Base-by-base conservation (phyloP, 2,797 vertebrate genomes). In the Rhinella marina region DNA sequence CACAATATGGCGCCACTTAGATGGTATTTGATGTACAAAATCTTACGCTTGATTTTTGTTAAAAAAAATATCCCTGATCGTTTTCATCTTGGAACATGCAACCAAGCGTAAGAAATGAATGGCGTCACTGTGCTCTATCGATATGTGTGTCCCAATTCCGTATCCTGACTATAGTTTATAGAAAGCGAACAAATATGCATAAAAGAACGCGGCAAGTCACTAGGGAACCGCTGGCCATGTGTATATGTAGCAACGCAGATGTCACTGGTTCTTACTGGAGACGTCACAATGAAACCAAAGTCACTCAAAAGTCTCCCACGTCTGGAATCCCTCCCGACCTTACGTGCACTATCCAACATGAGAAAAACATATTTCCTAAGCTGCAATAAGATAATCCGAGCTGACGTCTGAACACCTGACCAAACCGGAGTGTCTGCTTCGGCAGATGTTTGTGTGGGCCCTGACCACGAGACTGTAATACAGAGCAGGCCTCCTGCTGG, bases 361-460 rank as follows among this genome's bases (percentile, higher is more conserved):
- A 23, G 56, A 5, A 68, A 78, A 85, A 64, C 59, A 50, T 1
- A 73, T 72, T 72, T 25, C 70, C 29, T 32, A 27, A 77, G 56
- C 84, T 77, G 50, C 54, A 41, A 61, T 41, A 41, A 7, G n/a
- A 56, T 21, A 9, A 54, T 21, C 66, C 5, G n/a, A 1, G 66
- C 16, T 25, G 1, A 54, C 3, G 5, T 75, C 56, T 32, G 25
- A 79, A 56, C 84, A 79, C 70, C 48, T 86, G 59, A 86, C 75
- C n/a, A 68, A 41, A 68, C 75, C 61, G 9, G 75, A 12, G 73
- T n/a, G 32, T 85, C 54, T 50, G 29, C 32, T 86, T 78, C 41
- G n/a, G 54, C 66, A 72, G 64, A 50, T 81, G 85, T 81, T 81
- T 86, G 56, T 23, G 10, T 25, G 32, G 11, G 19, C 77, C 2